Evolutionary conservation across 2,888 invertebrate species (phyloP).

Genomic region (Neoaliturus tenellus): DNA sequence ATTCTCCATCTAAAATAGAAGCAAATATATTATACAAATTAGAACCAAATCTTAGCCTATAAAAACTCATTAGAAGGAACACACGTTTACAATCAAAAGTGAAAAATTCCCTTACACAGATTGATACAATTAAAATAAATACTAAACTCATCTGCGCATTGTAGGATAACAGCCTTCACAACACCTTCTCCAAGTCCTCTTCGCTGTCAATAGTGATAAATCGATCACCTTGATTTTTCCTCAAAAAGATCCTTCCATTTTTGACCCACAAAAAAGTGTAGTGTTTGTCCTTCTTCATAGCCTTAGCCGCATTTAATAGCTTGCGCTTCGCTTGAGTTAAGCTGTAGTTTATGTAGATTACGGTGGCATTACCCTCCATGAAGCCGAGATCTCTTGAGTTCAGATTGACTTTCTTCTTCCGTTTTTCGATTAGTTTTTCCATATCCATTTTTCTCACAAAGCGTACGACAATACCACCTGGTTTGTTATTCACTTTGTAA

Average conservation of each 20-base stretch:
- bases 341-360: conserved; percentile 39
- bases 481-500: neutral
- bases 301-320: neutral
- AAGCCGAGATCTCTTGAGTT: conserved; percentile 21
- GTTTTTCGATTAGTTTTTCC: neutral
- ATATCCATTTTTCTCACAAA: neutral
- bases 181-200: neutral
- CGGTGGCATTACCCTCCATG: neutral
- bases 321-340: conserved; percentile 31
- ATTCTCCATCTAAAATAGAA: neutral
- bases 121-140: neutral
- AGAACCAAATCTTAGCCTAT: neutral
- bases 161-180: neutral
- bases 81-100: neutral
- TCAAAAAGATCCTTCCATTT: conserved; percentile 43
- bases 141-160: neutral
- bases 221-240: conserved; percentile 11
- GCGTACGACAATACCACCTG: neutral
- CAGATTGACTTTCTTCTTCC: neutral
- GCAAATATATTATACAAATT: neutral
- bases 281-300: conserved; percentile 8
- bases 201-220: neutral
- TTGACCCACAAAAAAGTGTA: conserved; percentile 38
- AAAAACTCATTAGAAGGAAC: neutral
- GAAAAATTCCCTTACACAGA: neutral